A percentile compares a stretch with the other conserved stretches of the same genome.
phyloP scores from a whole-genome alignment of 2,888 invertebrate genomes.

The Agonopterix alstromeriana region DNA sequence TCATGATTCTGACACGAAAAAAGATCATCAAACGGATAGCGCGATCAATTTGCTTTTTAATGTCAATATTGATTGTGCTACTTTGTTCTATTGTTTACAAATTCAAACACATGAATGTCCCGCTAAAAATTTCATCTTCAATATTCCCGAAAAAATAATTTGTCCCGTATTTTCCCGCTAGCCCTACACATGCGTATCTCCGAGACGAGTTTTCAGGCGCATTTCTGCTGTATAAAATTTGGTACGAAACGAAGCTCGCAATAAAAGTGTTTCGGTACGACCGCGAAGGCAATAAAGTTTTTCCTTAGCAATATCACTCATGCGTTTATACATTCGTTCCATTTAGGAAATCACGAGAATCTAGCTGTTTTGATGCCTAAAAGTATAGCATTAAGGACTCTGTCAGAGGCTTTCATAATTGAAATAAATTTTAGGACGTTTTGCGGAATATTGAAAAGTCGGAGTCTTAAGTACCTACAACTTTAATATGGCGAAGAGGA shows the following conservation, averaged over 20 bases:
- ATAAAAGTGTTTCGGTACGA: conserved; percentile 13
- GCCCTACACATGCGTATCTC: neutral
- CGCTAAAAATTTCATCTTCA: no score
- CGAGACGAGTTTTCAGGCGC: conserved; percentile 1
- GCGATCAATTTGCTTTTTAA: no score
- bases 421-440: conserved; percentile 1
- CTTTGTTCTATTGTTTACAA: no score
- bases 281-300: conserved; percentile 16
- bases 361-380: no score
- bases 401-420: no score
- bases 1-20: no score
- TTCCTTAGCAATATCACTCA: conserved; percentile 10
- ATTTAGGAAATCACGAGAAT: neutral
- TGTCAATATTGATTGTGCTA: no score
- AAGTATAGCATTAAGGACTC: no score
- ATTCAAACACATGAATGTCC: no score
- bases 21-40: no score
- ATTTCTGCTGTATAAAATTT: conserved; percentile 17
- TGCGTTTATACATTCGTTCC: conserved; percentile 1
- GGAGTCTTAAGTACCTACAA: conserved; percentile 1
- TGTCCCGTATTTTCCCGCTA: no score
- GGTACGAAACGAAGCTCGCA: conserved; percentile 10
- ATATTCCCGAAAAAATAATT: no score
- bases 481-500: conserved; percentile 2
- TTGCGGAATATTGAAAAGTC: conserved; percentile 8